Base-by-base conservation (phyloP, 2,797 vertebrate genomes). In the Eulemur mongoz region DNA sequence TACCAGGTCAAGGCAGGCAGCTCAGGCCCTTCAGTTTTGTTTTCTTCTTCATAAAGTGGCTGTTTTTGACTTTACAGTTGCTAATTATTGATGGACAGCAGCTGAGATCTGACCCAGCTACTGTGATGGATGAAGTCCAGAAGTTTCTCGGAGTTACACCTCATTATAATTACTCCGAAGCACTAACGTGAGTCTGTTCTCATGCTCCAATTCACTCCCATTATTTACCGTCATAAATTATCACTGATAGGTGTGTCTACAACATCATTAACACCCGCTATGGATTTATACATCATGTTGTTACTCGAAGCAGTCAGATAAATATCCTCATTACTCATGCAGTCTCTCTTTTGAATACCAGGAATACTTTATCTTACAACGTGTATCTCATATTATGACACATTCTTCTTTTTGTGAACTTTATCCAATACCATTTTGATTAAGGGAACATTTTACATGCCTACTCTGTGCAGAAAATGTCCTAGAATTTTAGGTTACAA, bases 1-100 rank as follows among this genome's bases (percentile, higher is more conserved):
- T 40, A 43, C 11, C 15, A 67, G 75, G 54, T 82, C 80, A 93
- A 93, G 48, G 32, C 52, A 79, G 23, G 4, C 57, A 52, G 27
- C 67, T 38, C 13, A 57, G 38, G 95, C 67, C 1, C 20, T 65
- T 96, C 88, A 40, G 43, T 73, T 91, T n/a, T 63, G 38, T 70
- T 80, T 79, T 95, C 48, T 93, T 95, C 48, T 93, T 97, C 91
- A 81, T 96, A 96, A 97, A 90, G 1, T 35, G 30, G 20, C 50
- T 93, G 27, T 95, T 63, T 97, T 75, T 97, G 43, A 97, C 89
- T 85, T 96, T 94, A 25, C 97, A 99, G 99, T 98, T 99, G 98
- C 99, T 99, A 98, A 99, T 99, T 97, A 99, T 99, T 92, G 99
- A 99, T 73, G 99, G 99, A 82, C 99, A 99, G 98, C 99, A 99